Percentiles rank a stretch among this genome's conserved stretches.
These are phyloP conservation scores for Argopecten irradians DNA, from an alignment of 1,140 invertebrate genomes.

Conservation along the genomic window DNA sequence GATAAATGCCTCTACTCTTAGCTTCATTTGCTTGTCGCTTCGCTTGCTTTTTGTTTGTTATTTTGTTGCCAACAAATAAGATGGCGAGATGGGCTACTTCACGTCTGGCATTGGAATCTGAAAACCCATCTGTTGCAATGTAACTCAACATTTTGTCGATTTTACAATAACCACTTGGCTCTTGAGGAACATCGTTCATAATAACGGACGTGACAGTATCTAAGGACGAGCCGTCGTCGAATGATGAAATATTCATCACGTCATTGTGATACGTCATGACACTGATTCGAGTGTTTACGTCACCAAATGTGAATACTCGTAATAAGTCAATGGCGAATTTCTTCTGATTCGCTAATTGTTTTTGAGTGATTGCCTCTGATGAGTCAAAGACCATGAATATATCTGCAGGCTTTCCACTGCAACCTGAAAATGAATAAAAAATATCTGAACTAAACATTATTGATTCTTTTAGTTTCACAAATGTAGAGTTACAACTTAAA, in stretches of 20 bases:
- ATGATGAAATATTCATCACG: neutral
- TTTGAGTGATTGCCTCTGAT: neutral
- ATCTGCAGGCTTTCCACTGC: neutral
- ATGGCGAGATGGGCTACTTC: neutral
- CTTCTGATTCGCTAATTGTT: neutral
- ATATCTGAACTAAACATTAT: too few relatives aligned
- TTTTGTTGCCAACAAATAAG: neutral
- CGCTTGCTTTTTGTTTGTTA: neutral
- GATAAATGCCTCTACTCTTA: neutral
- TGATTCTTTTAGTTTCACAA: too few relatives aligned
- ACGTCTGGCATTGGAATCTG: neutral
- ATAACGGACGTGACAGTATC: neutral
- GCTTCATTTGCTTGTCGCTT: neutral
- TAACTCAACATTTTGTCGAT: neutral
- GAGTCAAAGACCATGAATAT: neutral
- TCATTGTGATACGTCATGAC: neutral
- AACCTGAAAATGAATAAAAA: neutral
- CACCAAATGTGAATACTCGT: neutral
- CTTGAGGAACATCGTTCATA: neutral
- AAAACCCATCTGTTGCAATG: neutral
- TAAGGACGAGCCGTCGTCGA: neutral
- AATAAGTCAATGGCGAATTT: neutral
- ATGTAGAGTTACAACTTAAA: too few relatives aligned
- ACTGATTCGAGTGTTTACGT: neutral
- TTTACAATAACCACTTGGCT: neutral